Evolutionary conservation across 2,888 invertebrate genomes (phyloP).

Genomic region (Lissocephala sabroskyi): DNA sequence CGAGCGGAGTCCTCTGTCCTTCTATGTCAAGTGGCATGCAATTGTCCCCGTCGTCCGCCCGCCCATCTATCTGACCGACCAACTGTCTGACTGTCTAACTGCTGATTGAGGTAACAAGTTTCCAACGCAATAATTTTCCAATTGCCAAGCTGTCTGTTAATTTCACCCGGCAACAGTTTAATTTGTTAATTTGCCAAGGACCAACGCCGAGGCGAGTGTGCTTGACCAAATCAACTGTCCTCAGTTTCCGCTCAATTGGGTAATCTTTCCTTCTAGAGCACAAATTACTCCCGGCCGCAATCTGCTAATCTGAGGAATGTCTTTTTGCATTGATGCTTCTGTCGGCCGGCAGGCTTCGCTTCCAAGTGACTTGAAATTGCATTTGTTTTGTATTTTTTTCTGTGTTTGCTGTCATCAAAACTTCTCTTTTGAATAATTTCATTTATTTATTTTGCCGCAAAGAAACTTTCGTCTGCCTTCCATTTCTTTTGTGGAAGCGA

Average conservation of each 20-base stretch:
- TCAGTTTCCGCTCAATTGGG: background rate
- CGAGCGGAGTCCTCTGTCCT: background rate
- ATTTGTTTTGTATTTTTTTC: constrained; percentile 47
- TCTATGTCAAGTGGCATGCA: constrained; percentile 39
- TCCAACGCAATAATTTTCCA: constrained; percentile 48
- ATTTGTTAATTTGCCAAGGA: constrained; percentile 51
- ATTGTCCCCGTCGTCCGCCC: too few relatives aligned
- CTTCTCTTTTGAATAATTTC: constrained; percentile 49
- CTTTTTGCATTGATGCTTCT: too few relatives aligned
- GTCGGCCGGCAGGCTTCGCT: too few relatives aligned
- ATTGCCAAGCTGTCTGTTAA: constrained; percentile 31
- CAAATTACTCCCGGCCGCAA: too few relatives aligned
- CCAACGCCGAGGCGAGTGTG: too few relatives aligned
- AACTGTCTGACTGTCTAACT: constrained; percentile 20
- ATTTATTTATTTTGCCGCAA: constrained; percentile 51
- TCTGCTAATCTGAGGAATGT: too few relatives aligned
- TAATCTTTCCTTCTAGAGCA: too few relatives aligned
- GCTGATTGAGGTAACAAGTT: constrained; percentile 50
- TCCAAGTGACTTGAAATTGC: constrained; percentile 48
- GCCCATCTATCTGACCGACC: background rate
- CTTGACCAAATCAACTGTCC: too few relatives aligned
- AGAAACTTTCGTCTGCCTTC: constrained; percentile 34
- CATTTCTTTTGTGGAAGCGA: constrained; percentile 26
- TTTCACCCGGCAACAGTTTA: constrained; percentile 33
- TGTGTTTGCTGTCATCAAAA: constrained; percentile 47